These are phyloP conservation scores for Smittia aterrima DNA, from an alignment of 2,888 invertebrate species.

Conservation along the genomic window DNA sequence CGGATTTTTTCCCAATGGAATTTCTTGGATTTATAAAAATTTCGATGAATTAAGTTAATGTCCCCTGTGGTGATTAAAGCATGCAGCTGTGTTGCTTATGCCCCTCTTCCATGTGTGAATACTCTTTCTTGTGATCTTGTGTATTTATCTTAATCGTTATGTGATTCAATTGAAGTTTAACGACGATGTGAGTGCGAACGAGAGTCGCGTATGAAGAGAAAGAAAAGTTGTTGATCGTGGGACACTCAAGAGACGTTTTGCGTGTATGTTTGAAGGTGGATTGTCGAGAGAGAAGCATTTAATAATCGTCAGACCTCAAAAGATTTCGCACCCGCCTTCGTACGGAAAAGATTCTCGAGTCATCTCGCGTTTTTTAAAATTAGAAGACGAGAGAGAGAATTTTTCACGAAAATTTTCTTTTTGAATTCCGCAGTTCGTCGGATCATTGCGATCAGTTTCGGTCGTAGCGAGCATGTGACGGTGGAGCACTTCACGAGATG, in stretches of 20 bases:
- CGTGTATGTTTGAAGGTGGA: constrained; percentile 17
- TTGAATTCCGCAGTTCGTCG: constrained; percentile 15
- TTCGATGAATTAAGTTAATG: too few relatives aligned
- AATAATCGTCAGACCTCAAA: constrained; percentile 19
- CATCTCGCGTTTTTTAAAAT: neutral
- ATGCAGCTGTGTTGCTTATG: too few relatives aligned
- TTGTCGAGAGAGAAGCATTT: neutral
- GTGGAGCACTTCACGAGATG: neutral
- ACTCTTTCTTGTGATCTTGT: neutral
- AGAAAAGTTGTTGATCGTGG: constrained; percentile 1
- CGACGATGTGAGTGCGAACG: neutral
- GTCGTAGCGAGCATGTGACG: constrained; percentile 30
- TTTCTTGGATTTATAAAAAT: too few relatives aligned
- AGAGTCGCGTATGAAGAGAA: neutral
- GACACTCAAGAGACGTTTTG: too few relatives aligned
- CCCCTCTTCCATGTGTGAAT: neutral
- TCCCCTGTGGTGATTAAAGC: too few relatives aligned
- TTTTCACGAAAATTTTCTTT: constrained; percentile 1
- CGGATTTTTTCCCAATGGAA: too few relatives aligned
- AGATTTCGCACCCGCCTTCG: constrained; percentile 9
- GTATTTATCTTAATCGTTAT: neutral
- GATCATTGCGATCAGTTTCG: constrained; percentile 9
- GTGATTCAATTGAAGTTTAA: neutral
- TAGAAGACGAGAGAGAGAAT: neutral
- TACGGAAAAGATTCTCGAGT: neutral